A percentile compares a stretch with the other conserved stretches of the same genome.
These are phyloP conservation scores for Chelidonichthys spinosus DNA, from an alignment of 2,797 vertebrate genomes.

Conservation along the genomic window DNA sequence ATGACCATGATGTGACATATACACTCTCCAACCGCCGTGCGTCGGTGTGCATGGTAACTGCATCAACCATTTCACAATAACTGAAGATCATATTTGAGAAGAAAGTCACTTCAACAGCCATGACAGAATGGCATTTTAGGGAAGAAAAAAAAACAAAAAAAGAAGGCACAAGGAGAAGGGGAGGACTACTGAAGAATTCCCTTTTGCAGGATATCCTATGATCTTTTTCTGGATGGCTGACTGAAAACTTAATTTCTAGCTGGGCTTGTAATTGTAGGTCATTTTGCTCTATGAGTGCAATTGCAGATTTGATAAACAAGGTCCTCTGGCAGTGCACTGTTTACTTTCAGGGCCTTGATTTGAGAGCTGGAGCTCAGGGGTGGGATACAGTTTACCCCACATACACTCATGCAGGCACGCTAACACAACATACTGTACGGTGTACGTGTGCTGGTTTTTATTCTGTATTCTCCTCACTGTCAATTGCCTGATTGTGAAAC, in stretches of 20 bases:
- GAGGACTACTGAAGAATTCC: constrained; percentile 64
- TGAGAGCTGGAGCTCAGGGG: constrained; percentile 86
- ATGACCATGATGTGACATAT: constrained; percentile 56
- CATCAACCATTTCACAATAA: constrained; percentile 24
- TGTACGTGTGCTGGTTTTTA: not conserved
- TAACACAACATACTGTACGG: constrained; percentile 43
- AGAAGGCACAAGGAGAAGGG: constrained; percentile 39
- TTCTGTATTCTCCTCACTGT: not conserved
- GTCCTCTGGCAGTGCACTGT: constrained; percentile 84
- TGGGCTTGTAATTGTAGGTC: constrained; percentile 93
- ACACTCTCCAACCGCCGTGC: constrained; percentile 27
- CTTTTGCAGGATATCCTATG: constrained; percentile 81
- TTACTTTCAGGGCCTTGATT: constrained; percentile 92
- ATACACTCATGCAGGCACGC: constrained; percentile 55
- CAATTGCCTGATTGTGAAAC: no score
- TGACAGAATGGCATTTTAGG: constrained; percentile 31
- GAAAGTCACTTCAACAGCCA: constrained; percentile 15
- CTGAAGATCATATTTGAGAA: constrained; percentile 27
- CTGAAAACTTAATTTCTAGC: constrained; percentile 91
- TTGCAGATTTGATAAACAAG: constrained; percentile 87
- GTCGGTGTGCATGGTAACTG: constrained; percentile 32
- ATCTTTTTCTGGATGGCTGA: constrained; percentile 88
- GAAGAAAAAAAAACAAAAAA: not conserved
- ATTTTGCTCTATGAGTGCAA: constrained; percentile 92
- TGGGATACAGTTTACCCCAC: constrained; percentile 79